Percentiles rank a stretch among this genome's conserved stretches.
phyloP scores from a whole-genome alignment of 2,113 vertebrate genomes.

The Saccopteryx leptura region DNA sequence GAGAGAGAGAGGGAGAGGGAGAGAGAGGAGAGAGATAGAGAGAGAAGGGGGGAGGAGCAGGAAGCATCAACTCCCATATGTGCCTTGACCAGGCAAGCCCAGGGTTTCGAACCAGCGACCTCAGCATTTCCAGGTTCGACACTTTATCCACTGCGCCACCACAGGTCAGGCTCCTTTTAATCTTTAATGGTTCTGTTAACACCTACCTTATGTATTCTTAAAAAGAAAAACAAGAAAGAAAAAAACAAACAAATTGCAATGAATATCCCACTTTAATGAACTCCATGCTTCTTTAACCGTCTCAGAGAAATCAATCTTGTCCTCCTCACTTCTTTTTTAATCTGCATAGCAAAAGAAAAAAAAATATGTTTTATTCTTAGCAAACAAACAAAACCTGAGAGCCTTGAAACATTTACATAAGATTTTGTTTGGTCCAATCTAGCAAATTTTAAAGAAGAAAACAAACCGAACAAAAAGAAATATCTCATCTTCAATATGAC shows the following conservation, averaged over 20 bases:
- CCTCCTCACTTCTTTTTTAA: background rate
- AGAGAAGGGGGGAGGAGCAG: too few species aligned
- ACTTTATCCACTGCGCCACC: too few species aligned
- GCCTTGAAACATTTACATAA: background rate
- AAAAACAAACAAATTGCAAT: background rate
- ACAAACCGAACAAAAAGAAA: background rate
- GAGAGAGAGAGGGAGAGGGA: too few species aligned
- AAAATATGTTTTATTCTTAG: background rate
- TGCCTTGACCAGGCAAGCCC: too few species aligned
- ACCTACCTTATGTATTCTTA: background rate
- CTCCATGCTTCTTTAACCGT: background rate
- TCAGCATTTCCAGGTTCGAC: too few species aligned
- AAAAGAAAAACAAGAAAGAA: background rate
- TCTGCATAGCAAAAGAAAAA: background rate
- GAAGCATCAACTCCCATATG: too few species aligned
- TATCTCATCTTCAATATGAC: background rate
- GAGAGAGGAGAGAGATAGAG: too few species aligned
- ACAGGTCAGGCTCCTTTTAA: background rate
- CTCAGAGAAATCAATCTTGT: background rate
- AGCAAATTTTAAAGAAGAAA: background rate
- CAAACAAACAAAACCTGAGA: background rate
- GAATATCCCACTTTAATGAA: background rate
- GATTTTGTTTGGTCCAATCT: background rate
- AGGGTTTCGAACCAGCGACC: too few species aligned
- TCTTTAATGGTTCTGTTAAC: slow-evolving; percentile 3